Percentiles rank a stretch among this genome's conserved stretches.
phyloP scores from a whole-genome alignment of 2,888 invertebrate species.

The Eristalis arbustorum region DNA sequence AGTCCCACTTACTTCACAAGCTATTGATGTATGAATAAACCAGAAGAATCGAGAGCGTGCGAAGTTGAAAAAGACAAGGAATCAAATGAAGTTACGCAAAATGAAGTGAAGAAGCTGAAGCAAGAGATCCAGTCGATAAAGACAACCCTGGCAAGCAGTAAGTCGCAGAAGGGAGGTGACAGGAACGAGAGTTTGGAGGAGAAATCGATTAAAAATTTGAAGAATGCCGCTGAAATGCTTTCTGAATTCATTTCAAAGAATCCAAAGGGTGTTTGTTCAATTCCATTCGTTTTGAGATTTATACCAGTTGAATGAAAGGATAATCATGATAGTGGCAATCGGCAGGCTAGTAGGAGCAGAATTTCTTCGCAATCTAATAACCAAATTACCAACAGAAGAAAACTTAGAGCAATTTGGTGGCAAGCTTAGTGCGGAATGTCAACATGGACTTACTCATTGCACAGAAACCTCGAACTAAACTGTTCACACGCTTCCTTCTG shows the following conservation, averaged over 20 bases:
- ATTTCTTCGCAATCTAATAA: slow-evolving; percentile 10
- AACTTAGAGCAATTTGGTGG: too few species aligned
- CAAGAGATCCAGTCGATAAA: slow-evolving; percentile 7
- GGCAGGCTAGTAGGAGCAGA: not conserved
- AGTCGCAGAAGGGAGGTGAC: not conserved
- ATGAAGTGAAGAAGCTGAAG: not conserved
- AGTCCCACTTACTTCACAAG: too few species aligned
- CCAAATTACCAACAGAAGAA: slow-evolving; percentile 18
- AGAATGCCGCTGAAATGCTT: not conserved
- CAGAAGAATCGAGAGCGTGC: not conserved
- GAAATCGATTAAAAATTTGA: not conserved
- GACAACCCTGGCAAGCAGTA: not conserved
- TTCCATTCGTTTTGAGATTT: not conserved
- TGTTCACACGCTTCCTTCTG: too few species aligned
- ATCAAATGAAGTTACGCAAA: not conserved
- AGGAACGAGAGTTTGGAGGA: not conserved
- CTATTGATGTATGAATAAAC: too few species aligned
- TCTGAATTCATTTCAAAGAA: slow-evolving; percentile 3
- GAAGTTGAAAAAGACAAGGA: not conserved
- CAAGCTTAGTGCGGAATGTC: too few species aligned
- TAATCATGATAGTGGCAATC: slow-evolving; percentile 22
- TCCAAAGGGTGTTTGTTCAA: not conserved
- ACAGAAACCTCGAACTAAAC: too few species aligned
- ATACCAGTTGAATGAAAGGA: slow-evolving; percentile 10
- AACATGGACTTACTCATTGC: too few species aligned